Percentiles rank a stretch among this genome's conserved stretches.
phyloP scores from a whole-genome alignment of 2,888 invertebrate genomes.

The Idaea biselata region DNA sequence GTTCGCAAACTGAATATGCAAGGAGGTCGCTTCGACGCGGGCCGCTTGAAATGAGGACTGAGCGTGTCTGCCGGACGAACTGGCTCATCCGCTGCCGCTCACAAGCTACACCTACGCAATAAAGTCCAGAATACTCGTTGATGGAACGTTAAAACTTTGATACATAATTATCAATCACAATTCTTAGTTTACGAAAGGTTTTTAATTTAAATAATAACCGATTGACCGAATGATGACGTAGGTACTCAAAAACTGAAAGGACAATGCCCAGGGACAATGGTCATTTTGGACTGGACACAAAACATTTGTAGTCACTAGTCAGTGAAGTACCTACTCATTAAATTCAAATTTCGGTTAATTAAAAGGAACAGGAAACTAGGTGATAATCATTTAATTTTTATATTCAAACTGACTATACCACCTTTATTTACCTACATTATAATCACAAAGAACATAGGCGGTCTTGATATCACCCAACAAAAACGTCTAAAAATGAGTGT shows the following conservation, averaged over 20 bases:
- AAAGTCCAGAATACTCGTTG: not conserved
- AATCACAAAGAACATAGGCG: no score
- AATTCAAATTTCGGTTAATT: no score
- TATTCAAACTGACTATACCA: no score
- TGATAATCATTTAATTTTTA: no score
- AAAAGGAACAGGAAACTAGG: no score
- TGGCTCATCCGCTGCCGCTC: not conserved
- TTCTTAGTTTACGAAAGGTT: not conserved
- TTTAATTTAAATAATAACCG: no score
- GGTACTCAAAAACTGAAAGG: not conserved
- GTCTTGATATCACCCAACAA: no score
- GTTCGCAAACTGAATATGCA: conserved; percentile 55
- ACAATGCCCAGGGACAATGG: no score
- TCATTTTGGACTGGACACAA: not conserved
- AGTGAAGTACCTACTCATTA: not conserved
- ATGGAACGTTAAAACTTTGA: no score
- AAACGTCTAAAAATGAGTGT: no score
- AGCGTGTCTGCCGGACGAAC: not conserved
- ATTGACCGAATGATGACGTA: not conserved
- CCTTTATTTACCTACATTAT: no score
- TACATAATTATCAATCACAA: not conserved
- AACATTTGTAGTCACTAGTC: no score
- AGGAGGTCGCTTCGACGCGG: conserved; percentile 31
- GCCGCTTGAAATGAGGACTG: conserved; percentile 23
- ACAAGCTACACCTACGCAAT: not conserved